Conservation (phyloP, 1,140 invertebrate species). For the Pseudomyrmex concolor region DNA sequence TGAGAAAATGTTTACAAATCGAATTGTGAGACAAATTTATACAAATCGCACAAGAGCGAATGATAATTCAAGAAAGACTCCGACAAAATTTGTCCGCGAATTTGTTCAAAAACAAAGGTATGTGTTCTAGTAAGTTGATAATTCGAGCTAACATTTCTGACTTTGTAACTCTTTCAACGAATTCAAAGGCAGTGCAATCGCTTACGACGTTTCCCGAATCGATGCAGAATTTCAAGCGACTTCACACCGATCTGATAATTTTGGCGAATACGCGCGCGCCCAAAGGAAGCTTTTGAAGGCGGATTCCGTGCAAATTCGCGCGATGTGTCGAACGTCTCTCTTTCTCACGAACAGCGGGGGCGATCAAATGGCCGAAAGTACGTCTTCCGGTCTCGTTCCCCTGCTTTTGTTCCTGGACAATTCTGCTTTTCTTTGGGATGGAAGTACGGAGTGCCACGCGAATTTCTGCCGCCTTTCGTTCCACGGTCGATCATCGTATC, state of each 20-base stretch:
- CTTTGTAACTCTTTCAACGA: not conserved
- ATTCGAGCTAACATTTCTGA: not conserved
- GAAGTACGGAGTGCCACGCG: conserved; percentile 58
- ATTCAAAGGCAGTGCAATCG: conserved; percentile 7
- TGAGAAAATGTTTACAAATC: not conserved
- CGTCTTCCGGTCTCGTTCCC: conserved; percentile 29
- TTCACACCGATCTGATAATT: conserved; percentile 28
- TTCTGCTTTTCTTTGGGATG: conserved; percentile 50
- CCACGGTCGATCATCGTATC: not conserved
- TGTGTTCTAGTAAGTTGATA: not conserved
- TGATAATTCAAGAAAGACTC: not conserved
- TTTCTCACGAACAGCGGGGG: not conserved
- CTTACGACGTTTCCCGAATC: conserved; percentile 1
- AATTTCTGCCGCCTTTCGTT: conserved; percentile 37
- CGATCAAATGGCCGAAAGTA: conserved; percentile 56
- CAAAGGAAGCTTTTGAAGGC: conserved; percentile 9
- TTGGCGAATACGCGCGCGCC: not conserved
- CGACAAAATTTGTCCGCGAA: no score
- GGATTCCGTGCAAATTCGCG: conserved; percentile 30
- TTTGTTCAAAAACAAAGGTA: no score
- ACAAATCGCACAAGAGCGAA: not conserved
- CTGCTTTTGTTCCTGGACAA: conserved; percentile 61
- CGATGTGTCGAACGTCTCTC: conserved; percentile 32
- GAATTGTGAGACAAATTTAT: not conserved
- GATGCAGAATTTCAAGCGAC: conserved; percentile 28